A percentile compares a stretch with the other conserved stretches of the same genome.
These are phyloP conservation scores for Acanthosepion esculentum DNA, from an alignment of 2,888 invertebrate genomes.

Conservation along the genomic window DNA sequence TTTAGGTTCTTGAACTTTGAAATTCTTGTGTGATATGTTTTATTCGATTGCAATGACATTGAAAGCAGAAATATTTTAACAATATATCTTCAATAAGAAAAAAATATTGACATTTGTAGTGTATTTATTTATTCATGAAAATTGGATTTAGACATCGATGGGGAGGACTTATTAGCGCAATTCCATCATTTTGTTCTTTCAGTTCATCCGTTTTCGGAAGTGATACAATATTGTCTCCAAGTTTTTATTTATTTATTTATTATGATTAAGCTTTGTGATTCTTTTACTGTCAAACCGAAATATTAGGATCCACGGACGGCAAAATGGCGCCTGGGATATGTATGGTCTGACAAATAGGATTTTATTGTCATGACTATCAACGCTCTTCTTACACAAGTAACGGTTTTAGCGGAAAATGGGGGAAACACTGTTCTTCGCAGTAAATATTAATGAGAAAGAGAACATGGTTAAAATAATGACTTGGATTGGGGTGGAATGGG, in stretches of 20 bases:
- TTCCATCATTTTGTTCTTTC: neutral
- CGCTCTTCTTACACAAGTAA: neutral
- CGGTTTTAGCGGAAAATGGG: neutral
- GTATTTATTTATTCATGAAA: neutral
- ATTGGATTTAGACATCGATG: neutral
- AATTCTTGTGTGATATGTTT: neutral
- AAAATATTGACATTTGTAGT: neutral
- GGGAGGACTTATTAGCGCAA: neutral
- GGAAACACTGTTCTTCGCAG: neutral
- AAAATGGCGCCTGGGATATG: conserved; percentile 10
- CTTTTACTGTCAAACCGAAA: neutral
- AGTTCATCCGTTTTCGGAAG: neutral
- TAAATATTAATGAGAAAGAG: conserved; percentile 8
- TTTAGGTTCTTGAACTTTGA: neutral
- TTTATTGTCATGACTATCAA: neutral
- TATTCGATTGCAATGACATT: neutral
- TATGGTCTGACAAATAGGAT: conserved; percentile 33
- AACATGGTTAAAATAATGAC: neutral
- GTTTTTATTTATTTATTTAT: neutral
- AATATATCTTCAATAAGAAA: neutral
- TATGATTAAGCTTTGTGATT: conserved; percentile 13
- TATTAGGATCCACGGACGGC: neutral
- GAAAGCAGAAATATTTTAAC: neutral
- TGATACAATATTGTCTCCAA: neutral
- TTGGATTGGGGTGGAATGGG: neutral